Conservation (phyloP, 2,113 vertebrate genomes). For the Stictonetta naevosa region DNA sequence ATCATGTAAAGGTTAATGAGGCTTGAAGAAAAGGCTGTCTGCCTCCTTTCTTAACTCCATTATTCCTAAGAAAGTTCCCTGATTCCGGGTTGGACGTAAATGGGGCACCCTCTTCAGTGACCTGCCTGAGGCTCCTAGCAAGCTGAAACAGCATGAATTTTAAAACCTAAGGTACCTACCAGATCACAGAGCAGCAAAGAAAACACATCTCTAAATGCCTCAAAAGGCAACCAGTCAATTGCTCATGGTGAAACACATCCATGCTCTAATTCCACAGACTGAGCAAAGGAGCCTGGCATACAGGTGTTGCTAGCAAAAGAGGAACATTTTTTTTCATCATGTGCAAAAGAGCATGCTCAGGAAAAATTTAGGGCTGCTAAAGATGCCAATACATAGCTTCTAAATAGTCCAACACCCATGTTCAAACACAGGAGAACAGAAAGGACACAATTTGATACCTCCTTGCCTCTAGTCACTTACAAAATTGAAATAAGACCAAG, state of each 20-base stretch:
- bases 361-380: background rate
- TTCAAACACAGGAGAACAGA: background rate
- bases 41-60: background rate
- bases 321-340: background rate
- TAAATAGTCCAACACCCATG: background rate
- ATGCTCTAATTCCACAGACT: background rate
- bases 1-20: background rate
- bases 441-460: background rate
- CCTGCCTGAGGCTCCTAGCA: background rate
- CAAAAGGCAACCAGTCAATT: background rate
- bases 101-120: background rate
- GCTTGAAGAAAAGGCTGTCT: background rate
- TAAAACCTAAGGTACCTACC: background rate
- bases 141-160: background rate
- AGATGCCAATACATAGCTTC: background rate
- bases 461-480: background rate
- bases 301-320: background rate
- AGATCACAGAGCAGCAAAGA: background rate
- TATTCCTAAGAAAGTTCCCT: background rate
- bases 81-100: background rate
- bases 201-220: fast-evolving
- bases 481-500: background rate
- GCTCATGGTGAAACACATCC: background rate
- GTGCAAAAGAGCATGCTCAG: background rate
- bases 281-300: background rate